Conservation (phyloP, 2,797 vertebrate genomes). For the Phaenicophaeus curvirostris region DNA sequence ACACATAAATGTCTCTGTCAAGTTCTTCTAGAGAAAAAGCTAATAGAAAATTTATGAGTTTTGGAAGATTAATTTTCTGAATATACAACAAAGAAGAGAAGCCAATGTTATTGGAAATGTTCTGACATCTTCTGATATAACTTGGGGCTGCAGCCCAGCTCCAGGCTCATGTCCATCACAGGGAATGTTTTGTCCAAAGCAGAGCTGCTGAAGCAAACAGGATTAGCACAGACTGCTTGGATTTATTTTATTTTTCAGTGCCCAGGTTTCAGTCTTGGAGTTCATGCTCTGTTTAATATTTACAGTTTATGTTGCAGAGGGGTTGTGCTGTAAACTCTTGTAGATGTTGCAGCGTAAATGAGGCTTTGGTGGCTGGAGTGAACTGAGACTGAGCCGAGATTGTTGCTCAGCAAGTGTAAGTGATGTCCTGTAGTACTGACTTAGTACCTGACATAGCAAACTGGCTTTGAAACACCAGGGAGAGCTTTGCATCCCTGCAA, state of each 20-base stretch:
- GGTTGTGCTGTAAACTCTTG: not conserved
- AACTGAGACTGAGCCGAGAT: not conserved
- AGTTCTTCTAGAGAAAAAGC: not conserved
- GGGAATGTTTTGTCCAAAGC: not conserved
- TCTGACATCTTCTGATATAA: fast-evolving
- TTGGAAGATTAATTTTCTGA: not conserved
- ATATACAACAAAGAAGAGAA: not conserved
- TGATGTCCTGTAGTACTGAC: fast-evolving
- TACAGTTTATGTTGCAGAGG: not conserved
- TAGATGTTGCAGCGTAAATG: not conserved
- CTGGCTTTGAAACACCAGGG: not conserved
- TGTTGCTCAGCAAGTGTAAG: not conserved
- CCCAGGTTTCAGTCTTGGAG: too few relatives aligned
- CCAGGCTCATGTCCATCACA: not conserved
- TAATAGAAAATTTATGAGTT: fast-evolving
- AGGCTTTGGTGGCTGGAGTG: not conserved
- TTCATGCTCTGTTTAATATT: not conserved
- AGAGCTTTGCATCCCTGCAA: not conserved
- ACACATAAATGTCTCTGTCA: not conserved
- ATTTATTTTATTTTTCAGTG: not conserved
- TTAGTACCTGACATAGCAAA: not conserved
- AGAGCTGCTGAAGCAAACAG: not conserved
- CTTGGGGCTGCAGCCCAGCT: not conserved
- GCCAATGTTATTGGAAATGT: not conserved
- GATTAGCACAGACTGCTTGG: not conserved